These are phyloP conservation scores for Pterois miles DNA, from an alignment of 2,797 vertebrate species.

Conservation along the genomic window DNA sequence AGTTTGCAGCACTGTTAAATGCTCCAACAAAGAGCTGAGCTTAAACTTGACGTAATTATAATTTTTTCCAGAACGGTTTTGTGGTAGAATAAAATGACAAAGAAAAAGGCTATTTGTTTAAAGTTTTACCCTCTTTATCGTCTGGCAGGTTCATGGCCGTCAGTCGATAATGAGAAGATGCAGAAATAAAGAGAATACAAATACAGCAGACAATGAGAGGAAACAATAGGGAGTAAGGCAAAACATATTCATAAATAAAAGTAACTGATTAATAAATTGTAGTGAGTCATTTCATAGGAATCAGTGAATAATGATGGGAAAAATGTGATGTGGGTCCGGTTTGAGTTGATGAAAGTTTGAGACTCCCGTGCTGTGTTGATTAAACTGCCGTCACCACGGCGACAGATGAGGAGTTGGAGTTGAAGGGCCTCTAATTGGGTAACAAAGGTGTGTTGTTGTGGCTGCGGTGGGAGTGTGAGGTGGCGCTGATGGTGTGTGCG, in stretches of 20 bases:
- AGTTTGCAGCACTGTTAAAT: neutral
- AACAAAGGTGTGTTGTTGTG: conserved; percentile 77
- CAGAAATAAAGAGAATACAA: neutral
- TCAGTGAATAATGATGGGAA: neutral
- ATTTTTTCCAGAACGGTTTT: neutral
- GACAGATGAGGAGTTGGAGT: conserved; percentile 50
- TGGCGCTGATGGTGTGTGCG: conserved; percentile 1
- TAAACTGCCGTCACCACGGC: conserved; percentile 36
- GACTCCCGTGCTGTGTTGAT: conserved; percentile 37
- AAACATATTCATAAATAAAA: neutral
- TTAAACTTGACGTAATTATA: conserved; percentile 7
- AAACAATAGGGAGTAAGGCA: neutral
- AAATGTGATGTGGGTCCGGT: neutral
- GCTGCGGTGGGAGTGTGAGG: conserved; percentile 44
- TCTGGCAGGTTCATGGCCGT: too few species aligned
- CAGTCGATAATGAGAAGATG: too few species aligned
- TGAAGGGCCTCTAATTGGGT: conserved; percentile 73
- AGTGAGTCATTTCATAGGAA: neutral
- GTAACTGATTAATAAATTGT: neutral
- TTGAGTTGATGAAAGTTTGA: conserved; percentile 15
- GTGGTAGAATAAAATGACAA: neutral
- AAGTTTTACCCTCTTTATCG: accelerated
- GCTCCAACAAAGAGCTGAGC: neutral
- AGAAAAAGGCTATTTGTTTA: neutral
- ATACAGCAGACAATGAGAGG: neutral